These are phyloP conservation scores for Globicephala melas DNA, from an alignment of 2,113 vertebrate genomes.

Conservation along the genomic window DNA sequence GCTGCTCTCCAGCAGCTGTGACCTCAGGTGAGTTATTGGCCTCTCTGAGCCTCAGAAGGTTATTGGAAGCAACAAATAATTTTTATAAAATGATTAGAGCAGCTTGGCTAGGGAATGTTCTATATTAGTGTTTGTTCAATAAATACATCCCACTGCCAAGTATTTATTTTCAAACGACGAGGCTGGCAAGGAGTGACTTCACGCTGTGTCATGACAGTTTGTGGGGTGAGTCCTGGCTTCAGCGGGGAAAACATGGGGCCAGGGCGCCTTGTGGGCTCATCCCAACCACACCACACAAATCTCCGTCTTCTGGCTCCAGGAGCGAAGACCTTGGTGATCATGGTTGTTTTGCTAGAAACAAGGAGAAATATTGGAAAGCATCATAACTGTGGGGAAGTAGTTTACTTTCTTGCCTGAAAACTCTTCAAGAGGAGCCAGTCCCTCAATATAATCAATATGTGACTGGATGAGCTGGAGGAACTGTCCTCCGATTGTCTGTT, in stretches of 20 bases:
- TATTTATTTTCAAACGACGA: background rate
- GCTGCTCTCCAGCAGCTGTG: background rate
- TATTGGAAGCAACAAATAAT: background rate
- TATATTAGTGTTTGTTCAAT: background rate
- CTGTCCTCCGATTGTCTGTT: background rate
- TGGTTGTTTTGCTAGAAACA: background rate
- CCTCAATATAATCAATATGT: background rate
- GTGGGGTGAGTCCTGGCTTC: background rate
- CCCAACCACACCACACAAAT: accelerated
- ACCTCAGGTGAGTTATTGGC: background rate
- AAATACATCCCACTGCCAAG: background rate
- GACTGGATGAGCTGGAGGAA: background rate
- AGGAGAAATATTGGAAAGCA: background rate
- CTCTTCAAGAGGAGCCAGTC: background rate
- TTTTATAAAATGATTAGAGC: background rate
- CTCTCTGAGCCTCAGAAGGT: background rate
- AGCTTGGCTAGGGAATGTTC: background rate
- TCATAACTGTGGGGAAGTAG: background rate
- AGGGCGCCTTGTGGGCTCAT: accelerated
- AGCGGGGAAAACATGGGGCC: background rate
- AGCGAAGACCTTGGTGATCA: background rate
- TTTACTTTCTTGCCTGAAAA: background rate
- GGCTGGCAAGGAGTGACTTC: background rate
- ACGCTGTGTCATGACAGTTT: background rate
- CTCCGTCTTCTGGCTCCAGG: background rate